Evolutionary conservation across 2,888 invertebrate species (phyloP), one percentile per base, ranked within the genome.

Genomic region (Steinernema hermaphroditum): DNA sequence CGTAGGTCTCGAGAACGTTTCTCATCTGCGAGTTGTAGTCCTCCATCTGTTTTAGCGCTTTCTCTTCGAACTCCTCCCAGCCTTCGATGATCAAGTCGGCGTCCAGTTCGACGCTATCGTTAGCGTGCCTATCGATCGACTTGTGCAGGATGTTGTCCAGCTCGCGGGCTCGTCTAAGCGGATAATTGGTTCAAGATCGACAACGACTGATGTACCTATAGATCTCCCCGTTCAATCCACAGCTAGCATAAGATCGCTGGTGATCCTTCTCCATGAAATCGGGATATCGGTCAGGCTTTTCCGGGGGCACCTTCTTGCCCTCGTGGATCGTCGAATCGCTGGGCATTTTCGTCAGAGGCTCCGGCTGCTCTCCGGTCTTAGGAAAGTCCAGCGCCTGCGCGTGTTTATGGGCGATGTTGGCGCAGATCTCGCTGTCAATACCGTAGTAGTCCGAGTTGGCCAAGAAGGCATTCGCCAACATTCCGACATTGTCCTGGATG

Each of bases 341-440:
- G 79, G 78, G 76, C 22, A 68, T 74, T 14, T 73, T 76, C 19
- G 74, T 73, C 24, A 82, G 72, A 2, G 70, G 43, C 1, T 57
- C 41, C 24, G 79, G 77, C 4, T 78, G 73, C 32, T 76, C 78
- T 0, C 87, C 87, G 12, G 86, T 86, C 78, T 87, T 87, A 6
- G 86, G 84, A 74, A 85, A 85, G 72, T 85, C 88, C 22, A 88
- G 78, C 1, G 86, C 85, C 68, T 81, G 76, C 68, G 81, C 81
- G 74, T 82, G 81, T 76, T 86, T 86, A 46, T 75, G 75, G 16
- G 86, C 86, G 62, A 86, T 72, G 43, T 77, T 71, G 75, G 74
- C 72, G 70, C 83, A 84, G 0, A 85, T 76, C 62, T 72, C 69
- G 27, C 79, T 76, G 29, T 78, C 75, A 37, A 85, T 75, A 32